Percentiles rank a stretch among this genome's conserved stretches.
Evolutionary conservation across 2,888 invertebrate species (phyloP).

Genomic region (Nomada fabriciana): DNA sequence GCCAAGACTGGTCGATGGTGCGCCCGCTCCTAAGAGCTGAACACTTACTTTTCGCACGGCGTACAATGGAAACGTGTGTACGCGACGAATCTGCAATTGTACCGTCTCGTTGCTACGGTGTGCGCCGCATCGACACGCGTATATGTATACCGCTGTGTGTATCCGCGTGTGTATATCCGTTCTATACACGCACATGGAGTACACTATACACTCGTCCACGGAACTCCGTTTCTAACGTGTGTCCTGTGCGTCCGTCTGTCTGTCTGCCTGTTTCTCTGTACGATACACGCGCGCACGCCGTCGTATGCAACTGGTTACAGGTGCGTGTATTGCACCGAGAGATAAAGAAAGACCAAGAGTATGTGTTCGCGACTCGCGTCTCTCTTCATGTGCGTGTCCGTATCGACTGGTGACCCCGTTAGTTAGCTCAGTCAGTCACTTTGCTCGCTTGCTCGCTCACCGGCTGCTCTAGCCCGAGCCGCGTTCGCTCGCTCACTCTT

Average conservation of each 20-base stretch:
- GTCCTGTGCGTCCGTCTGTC: background rate
- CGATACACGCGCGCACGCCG: background rate
- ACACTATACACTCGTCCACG: constrained; percentile 18
- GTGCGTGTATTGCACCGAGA: background rate
- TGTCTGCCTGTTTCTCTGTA: background rate
- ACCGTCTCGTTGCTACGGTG: background rate
- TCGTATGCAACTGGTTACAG: background rate
- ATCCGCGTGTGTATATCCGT: constrained; percentile 28
- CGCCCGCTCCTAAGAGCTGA: background rate
- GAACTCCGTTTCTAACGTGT: constrained; percentile 24
- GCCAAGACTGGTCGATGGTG: constrained; percentile 45
- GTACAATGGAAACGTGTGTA: background rate
- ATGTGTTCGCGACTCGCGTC: constrained; percentile 26
- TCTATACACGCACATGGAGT: constrained; percentile 45
- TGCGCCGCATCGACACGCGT: too few relatives aligned
- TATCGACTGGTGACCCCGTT: constrained; percentile 77
- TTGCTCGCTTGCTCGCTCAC: constrained; percentile 64
- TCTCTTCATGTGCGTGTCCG: constrained; percentile 68
- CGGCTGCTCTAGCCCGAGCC: constrained; percentile 45
- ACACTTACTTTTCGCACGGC: too few relatives aligned
- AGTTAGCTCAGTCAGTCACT: constrained; percentile 68
- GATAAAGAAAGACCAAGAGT: background rate
- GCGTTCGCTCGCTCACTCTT: constrained; percentile 77
- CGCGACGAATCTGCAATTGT: constrained; percentile 3
- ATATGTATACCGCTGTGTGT: background rate